Evolutionary conservation across 2,888 invertebrate species (phyloP).

Genomic region (Acanthosepion lycidas): DNA sequence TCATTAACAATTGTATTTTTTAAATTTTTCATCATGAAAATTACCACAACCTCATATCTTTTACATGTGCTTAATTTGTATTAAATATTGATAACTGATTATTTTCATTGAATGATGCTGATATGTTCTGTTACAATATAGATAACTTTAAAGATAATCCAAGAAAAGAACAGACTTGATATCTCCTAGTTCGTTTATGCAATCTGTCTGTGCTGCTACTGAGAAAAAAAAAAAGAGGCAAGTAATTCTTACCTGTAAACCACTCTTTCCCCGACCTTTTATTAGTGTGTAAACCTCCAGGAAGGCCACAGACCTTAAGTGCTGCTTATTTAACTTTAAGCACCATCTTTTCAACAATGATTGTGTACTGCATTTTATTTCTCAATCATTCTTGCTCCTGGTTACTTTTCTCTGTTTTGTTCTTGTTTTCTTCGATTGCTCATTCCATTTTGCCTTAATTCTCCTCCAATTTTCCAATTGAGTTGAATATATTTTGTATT

Average conservation of each 20-base stretch:
- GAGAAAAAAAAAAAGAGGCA: background rate
- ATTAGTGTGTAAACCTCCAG: background rate
- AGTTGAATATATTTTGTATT: background rate
- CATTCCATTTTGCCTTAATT: constrained; percentile 9
- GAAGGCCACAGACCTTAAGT: constrained; percentile 18
- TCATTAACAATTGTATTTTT: too few species aligned
- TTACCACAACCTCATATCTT: too few species aligned
- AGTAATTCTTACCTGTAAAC: background rate
- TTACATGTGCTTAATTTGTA: too few species aligned
- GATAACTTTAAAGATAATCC: background rate
- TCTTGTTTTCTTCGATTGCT: background rate
- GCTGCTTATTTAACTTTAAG: constrained; percentile 20
- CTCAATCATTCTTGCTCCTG: background rate
- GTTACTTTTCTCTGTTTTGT: background rate
- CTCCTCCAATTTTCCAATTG: constrained; percentile 33
- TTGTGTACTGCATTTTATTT: background rate
- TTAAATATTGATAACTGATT: background rate
- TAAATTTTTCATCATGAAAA: too few species aligned
- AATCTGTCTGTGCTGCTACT: background rate
- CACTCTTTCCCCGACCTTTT: background rate
- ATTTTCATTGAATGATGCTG: background rate
- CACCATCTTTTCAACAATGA: constrained; percentile 18
- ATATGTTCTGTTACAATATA: background rate
- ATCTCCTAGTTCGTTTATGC: background rate
- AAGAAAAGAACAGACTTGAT: background rate